Evolutionary conservation across 1,140 invertebrate species (phyloP), one percentile per base, ranked within the genome.

Genomic region (Drosophila bocki): DNA sequence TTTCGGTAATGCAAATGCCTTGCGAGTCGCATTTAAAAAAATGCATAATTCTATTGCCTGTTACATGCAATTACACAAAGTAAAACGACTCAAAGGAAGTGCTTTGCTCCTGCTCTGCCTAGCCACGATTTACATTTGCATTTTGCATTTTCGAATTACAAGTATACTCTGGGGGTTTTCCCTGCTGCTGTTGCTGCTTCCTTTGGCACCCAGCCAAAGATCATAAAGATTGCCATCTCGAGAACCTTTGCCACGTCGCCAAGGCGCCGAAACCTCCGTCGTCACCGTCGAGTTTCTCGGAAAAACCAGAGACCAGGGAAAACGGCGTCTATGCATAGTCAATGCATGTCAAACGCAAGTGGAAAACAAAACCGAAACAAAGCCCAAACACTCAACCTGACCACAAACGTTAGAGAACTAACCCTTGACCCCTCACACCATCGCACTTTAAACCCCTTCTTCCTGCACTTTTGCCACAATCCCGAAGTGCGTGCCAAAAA

Each of bases 271-370:
- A 9, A 22, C 26, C 26, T 13, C 26, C 22, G 54, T 17, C 17
- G n/a, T 26, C 41, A n/a, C 45, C 22, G 45, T 15, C 22, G 45
- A 26, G 45, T 47, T 51, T 4, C 29, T 51, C n/a, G 48, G 48
- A 17, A 33, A 51, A 33, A 11, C 1, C 48, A 12, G 60, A 35
- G 29, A 32, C 50, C 32, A 13, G 12, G 44, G 45, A 50, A 45
- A 65, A 35, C 29, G 54, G 51, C 59, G 59, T 42, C 75, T 78
- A 84, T 85, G 82, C 82, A 82, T 78, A 86, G 83, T 82, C 84
- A 80, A 86, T 86, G 83, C 83, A 86, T 86, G 83, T 86, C 84
- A 86, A 86, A 86, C 82, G 82, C 83, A 82, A 86, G 62, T 81
- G 65, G 35, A 82, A 87, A 87, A 71, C 65, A 64, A 85, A 83